Base-by-base conservation (phyloP, 2,797 vertebrate genomes). In the Oreochromis mossambicus region DNA sequence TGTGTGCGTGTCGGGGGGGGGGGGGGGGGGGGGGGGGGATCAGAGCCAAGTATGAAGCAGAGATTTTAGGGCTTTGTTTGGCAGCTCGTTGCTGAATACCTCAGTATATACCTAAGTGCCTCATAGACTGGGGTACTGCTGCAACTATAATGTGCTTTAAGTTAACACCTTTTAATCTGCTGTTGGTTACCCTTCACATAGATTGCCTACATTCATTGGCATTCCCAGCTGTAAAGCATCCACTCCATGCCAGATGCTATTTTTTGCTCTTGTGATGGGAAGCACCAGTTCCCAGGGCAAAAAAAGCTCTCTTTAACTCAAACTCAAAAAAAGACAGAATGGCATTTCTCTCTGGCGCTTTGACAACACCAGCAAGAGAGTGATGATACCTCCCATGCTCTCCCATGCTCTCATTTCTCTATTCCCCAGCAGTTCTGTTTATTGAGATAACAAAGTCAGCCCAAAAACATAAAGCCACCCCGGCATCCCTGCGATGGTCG, bases 321-420 rank as follows among this genome's bases (percentile, higher is more conserved):
- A 32, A 61, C 14, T 26, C 4, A 55, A 75, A 85, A 75, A 85
- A 77, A 84, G 78, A 58, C 26, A 82, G 86, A 85, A 87, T 82
- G 90, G 90, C 89, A 91, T 91, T 92, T 87, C 82, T 91, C 56
- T 86, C 85, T 92, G 93, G 92, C 89, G 12, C 77, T 80, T 83
- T 88, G 91, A 89, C 92, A 92, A 87, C 86, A 82, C 80, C 87
- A 90, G 79, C 76, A 34, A 80, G 73, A 91, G 86, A 84, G 79
- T 32, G 83, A 80, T 82, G 90, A 91, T 82, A 87, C 92, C 89
- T 91, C 92, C 84, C 89, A 73, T 83, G 63, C 84, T 94, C 92
- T 95, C 94, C 89, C 93, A 93, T 89, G 93, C 92, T 86, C 92
- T 89, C 76, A 50, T 87, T 88, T 79, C 79, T 83, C 84, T 79